A percentile compares a stretch with the other conserved stretches of the same genome.
phyloP scores from a whole-genome alignment of 2,888 invertebrate genomes.

The Ligdia adustata region DNA sequence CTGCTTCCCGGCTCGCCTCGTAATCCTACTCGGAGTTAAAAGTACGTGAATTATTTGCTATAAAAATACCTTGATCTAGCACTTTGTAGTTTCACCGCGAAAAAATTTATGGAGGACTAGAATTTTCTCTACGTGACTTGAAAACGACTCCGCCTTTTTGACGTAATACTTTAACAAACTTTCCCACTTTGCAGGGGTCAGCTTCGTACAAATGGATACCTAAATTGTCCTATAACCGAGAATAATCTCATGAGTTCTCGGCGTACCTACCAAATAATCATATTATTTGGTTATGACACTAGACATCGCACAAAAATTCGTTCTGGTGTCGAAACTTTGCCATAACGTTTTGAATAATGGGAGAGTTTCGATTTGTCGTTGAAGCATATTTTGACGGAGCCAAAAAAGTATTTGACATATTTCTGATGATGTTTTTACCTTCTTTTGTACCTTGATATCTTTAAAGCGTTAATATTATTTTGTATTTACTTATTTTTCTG shows the following conservation, averaged over 20 bases:
- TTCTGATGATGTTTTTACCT: too few relatives aligned
- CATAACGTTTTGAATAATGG: constrained; percentile 2
- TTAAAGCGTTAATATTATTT: too few relatives aligned
- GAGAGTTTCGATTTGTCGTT: too few relatives aligned
- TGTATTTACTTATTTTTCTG: too few relatives aligned
- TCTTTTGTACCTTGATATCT: too few relatives aligned
- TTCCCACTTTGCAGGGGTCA: not conserved
- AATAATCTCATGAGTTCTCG: not conserved
- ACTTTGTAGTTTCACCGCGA: constrained; percentile 16
- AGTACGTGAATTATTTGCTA: constrained; percentile 24
- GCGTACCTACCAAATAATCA: not conserved
- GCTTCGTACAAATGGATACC: not conserved
- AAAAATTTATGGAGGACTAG: constrained; percentile 12
- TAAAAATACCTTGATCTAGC: constrained; percentile 21
- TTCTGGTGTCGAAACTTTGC: not conserved
- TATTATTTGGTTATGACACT: constrained; percentile 1
- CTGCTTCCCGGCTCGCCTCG: constrained; percentile 1
- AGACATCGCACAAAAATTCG: not conserved
- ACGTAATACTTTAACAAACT: constrained; percentile 8
- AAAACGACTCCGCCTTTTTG: constrained; percentile 15
- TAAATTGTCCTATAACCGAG: not conserved
- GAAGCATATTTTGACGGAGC: too few relatives aligned
- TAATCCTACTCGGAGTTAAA: constrained; percentile 8
- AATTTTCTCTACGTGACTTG: constrained; percentile 18
- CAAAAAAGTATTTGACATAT: too few relatives aligned